Evolutionary conservation across 2,113 vertebrate species (phyloP), one percentile per base, ranked within the genome.

Genomic region (Chloropsis cyanopogon): DNA sequence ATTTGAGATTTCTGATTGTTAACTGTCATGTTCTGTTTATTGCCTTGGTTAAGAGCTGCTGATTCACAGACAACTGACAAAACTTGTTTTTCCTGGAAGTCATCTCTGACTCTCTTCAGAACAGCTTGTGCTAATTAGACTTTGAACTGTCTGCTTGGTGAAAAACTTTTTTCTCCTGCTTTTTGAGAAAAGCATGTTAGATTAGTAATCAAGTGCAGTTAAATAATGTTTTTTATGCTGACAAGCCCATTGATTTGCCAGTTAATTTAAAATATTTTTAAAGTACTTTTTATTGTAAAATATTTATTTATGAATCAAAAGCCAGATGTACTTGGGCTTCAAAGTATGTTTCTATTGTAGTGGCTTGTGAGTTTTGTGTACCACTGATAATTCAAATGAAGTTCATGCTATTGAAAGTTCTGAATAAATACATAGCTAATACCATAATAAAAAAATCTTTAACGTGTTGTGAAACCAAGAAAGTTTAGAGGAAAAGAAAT

Each of bases 171-270:
- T 73, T 75, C 42, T 35, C 70, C 69, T n/a, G 19, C 54, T 80
- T 75, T 73, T 96, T 90, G 95, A 91, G 76, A 85, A 82, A 94
- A 97, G 64, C 75, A 86, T 81, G 24, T 95, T 93, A 79, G 22
- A 31, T 83, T 76, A 93, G 47, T 88, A 70, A 91, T 49, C 21
- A 95, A 94, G 63, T 93, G 46, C 29, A 39, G 28, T 64, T 88
- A 54, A 77, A 49, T 78, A 87, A 65, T 68, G 24, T 69, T 65
- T 69, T 93, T 94, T 81, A 53, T 75, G 35, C 50, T 96, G 70
- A 72, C 19, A 90, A 73, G 42, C 31, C 60, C 59, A 50, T n/a
- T 52, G 46, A 82, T 93, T 83, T 85, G 24, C 37, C 35, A 78
- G 61, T 60, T 92, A 3, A 85, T 41, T 75, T 41, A 2, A 41